Evolutionary conservation across 2,888 invertebrate genomes (phyloP), one percentile per base, ranked within the genome.

Genomic region (Microdon myrmicae): DNA sequence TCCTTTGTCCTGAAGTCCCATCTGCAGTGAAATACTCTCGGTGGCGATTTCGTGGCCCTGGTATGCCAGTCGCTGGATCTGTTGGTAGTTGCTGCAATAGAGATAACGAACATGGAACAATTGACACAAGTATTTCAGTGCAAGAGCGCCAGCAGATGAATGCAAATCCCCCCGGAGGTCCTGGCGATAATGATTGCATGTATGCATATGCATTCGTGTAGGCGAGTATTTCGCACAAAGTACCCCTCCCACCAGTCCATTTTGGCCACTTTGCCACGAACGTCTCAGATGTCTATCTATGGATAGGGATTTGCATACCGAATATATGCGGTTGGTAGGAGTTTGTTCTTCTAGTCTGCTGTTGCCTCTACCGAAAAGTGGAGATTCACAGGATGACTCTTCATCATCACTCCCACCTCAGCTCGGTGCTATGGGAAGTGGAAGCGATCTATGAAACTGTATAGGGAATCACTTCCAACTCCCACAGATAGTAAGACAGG

Each of bases 11-110:
- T 95, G 92, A 6, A 96, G 82, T 32, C 94, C 91, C 74, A 87
- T 88, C 74, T 94, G 92, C 69, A 85, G 82, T 2, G 86, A 86
- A 51, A 86, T 83, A 35, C 85, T 85, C 68, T 86, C 85, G 32
- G 85, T 85, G 26, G 84, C 86, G 61, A 86, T 83, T 83, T 96
- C 96, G 74, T 96, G 94, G 26, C 95, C 94, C 68, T 90, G 89
- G 71, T 90, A 89, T 45, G 93, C 92, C 45, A 96, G 82, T 73
- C 90, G 85, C 79, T 96, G 94, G 12, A 94, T 90, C 87, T 92
- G 92, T 70, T 90, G 91, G 81, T 96, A 96, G 81, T 96, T 95
- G 75, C 94, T 94, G 83, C 82, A 90, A 82, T 66, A 47, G 23
- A 66, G 32, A 68, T 26, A 67, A 38, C 38, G 28, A 59, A 19